Conservation (phyloP, 2,888 invertebrate species). For the Cephalotes varians region DNA sequence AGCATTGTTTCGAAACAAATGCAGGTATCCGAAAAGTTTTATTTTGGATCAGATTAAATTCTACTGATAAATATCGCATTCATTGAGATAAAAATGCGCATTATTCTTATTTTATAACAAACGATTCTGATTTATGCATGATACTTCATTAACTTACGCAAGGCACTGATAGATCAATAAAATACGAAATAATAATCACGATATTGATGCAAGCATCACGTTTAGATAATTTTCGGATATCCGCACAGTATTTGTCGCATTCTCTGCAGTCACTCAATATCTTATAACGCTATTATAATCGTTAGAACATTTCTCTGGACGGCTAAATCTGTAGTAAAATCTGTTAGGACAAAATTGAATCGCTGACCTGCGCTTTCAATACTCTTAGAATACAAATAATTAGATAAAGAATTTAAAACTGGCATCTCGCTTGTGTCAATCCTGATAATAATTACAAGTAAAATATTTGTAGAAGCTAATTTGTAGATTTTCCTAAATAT, state of each 20-base stretch:
- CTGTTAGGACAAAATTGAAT: conserved; percentile 57
- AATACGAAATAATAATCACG: conserved; percentile 36
- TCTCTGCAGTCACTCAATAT: conserved; percentile 72
- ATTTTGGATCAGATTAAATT: conserved; percentile 25
- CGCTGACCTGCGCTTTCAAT: conserved; percentile 59
- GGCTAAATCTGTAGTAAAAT: conserved; percentile 69
- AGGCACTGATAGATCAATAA: conserved; percentile 50
- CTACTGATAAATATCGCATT: conserved; percentile 20
- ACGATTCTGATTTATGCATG: conserved; percentile 18
- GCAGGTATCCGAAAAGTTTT: conserved; percentile 70
- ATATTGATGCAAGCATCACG: conserved; percentile 27
- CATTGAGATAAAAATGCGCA: conserved; percentile 8
- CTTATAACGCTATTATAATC: conserved; percentile 67
- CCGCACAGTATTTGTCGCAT: conserved; percentile 67
- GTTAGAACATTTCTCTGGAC: conserved; percentile 72
- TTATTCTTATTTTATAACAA: conserved; percentile 29
- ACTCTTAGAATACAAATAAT: conserved; percentile 46
- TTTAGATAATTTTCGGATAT: conserved; percentile 66
- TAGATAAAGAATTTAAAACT: conserved; percentile 48
- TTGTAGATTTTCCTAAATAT: conserved; percentile 39
- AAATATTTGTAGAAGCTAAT: conserved; percentile 29
- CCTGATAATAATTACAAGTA: conserved; percentile 8
- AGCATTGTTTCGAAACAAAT: conserved; percentile 62
- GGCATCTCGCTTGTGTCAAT: conserved; percentile 32
- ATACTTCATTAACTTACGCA: conserved; percentile 36